Evolutionary conservation across 2,797 vertebrate genomes (phyloP).

Genomic region (Hapalemur alaotrensis): DNA sequence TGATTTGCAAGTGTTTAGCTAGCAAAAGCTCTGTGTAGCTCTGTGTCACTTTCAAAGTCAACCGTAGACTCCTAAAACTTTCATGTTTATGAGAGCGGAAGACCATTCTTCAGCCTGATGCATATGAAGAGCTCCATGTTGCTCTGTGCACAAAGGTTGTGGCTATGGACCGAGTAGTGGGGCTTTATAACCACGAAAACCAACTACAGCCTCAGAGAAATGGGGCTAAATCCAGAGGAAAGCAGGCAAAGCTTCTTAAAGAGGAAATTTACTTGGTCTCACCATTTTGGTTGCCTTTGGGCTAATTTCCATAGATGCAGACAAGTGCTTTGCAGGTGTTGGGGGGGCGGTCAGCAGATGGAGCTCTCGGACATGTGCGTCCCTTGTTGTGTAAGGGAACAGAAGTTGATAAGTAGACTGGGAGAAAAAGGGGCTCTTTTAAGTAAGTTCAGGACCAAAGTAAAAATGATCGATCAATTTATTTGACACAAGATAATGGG

Average conservation of each 20-base stretch:
- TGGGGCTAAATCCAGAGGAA: not conserved
- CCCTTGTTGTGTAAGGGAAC: not conserved
- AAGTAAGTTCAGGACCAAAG: not conserved
- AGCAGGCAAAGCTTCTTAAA: not conserved
- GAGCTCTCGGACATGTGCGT: not conserved
- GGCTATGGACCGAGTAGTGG: not conserved
- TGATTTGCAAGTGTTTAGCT: constrained; percentile 58
- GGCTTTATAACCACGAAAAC: not conserved
- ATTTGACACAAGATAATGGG: not conserved
- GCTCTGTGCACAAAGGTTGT: not conserved
- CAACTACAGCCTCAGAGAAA: not conserved
- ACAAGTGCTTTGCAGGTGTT: not conserved
- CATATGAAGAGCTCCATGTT: not conserved
- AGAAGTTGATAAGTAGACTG: not conserved
- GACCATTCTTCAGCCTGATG: not conserved
- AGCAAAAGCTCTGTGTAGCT: constrained; percentile 67
- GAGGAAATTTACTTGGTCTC: not conserved
- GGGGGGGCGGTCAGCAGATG: not conserved
- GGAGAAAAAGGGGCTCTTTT: not conserved
- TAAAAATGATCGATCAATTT: not conserved
- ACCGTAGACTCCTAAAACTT: constrained; percentile 5
- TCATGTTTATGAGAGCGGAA: not conserved
- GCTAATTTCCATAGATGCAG: not conserved
- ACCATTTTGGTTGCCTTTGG: not conserved
- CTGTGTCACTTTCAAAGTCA: constrained; percentile 57